These are phyloP conservation scores for Polyommatus icarus DNA, from an alignment of 2,888 invertebrate genomes.

Conservation along the genomic window DNA sequence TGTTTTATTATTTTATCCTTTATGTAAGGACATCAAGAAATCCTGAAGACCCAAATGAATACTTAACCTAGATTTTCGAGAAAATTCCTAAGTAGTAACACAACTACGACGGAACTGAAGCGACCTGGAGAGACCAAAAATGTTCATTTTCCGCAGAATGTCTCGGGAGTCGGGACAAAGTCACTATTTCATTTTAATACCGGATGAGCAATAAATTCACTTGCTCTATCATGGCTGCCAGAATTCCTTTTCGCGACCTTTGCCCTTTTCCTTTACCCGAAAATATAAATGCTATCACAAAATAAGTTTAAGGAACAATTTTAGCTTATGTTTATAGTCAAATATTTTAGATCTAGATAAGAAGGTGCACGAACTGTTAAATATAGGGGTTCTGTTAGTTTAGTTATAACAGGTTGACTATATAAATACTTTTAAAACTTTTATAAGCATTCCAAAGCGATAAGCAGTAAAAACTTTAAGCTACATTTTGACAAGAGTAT, in stretches of 20 bases:
- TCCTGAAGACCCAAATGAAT: neutral
- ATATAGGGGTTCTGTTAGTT: neutral
- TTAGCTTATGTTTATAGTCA: neutral
- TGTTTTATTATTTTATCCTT: neutral
- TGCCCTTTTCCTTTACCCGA: slow-evolving; percentile 3
- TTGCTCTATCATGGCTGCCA: neutral
- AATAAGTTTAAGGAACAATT: neutral
- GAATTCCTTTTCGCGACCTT: neutral
- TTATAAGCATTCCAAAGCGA: neutral
- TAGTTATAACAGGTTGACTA: neutral
- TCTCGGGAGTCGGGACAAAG: neutral
- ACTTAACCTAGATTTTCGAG: slow-evolving; percentile 3
- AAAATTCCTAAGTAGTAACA: neutral
- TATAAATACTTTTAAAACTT: neutral
- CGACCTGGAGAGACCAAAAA: slow-evolving; percentile 23
- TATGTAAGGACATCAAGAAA: neutral
- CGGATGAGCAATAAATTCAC: slow-evolving; percentile 19
- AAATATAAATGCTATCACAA: neutral
- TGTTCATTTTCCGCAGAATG: neutral
- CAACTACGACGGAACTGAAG: neutral
- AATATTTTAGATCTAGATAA: neutral
- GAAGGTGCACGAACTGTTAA: neutral
- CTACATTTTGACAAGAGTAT: slow-evolving; percentile 13
- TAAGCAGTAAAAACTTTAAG: neutral
- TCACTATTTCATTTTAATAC: slow-evolving; percentile 15